Base-by-base conservation (phyloP, 2,797 vertebrate species). In the Hydrocynus forskahlii region DNA sequence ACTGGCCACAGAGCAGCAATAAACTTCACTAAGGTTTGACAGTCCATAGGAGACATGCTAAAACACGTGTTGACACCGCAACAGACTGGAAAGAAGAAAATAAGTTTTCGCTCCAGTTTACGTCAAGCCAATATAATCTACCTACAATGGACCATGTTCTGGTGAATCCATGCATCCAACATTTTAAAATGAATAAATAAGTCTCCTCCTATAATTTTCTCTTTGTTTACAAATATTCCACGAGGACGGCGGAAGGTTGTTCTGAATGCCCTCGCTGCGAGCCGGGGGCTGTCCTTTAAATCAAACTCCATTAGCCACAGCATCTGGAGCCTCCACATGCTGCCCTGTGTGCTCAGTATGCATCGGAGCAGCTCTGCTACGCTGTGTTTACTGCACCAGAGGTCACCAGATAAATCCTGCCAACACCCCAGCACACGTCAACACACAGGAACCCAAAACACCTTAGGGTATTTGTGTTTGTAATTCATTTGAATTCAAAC, bases 261-360 rank as follows among this genome's bases (percentile, higher is more conserved):
- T 75, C 59, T 23, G 43, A 84, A 55, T 59, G 68, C 68, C 74
- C 71, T 76, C 48, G 29, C 77, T 52, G 71, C 4, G 43, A 70
- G 62, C 76, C 72, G 21, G 21, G 69, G 74, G 76, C 66, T 79
- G 54, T 52, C 77, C 79, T 81, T 87, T 78, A 83, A 87, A 83
- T 87, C 84, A 87, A 82, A 84, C 79, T 64, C 76, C 71, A 85
- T 87, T 85, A 84, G 73, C 75, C 78, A 29, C 62, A 82, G 81
- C 77, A 85, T 85, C 84, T 87, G 84, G 83, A 69, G 52, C 68
- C 43, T 45, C 77, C 76, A 79, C 74, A 75, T 81, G 79, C 70
- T 74, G 78, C 83, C 66, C 68, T 69, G 67, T 64, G 75, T 60
- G 71, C 79, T 81, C 86, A 76, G 76, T 83, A 79, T 81, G 73